phyloP scores from a whole-genome alignment of 2,113 vertebrate genomes.

The Cyanoramphus novaezelandiae region DNA sequence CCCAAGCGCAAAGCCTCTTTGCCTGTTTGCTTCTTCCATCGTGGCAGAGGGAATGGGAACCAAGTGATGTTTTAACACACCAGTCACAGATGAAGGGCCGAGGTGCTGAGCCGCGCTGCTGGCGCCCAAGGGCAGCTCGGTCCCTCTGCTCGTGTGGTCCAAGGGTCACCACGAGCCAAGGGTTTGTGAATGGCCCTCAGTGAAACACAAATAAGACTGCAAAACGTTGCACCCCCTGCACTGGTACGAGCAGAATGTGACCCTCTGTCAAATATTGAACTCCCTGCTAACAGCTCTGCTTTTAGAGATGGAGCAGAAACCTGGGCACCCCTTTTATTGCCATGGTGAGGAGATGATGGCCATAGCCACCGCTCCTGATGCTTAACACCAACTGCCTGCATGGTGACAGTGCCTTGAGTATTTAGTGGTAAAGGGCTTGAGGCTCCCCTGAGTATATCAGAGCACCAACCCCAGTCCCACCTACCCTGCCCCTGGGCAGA shows the following conservation, averaged over 20 bases:
- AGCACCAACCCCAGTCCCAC: neutral
- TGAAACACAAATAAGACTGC: neutral
- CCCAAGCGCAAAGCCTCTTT: neutral
- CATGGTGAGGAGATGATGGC: neutral
- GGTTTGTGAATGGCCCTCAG: neutral
- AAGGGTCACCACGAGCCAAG: accelerated
- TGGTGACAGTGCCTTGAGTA: too few species aligned
- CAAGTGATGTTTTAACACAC: neutral
- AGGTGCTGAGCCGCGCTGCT: neutral
- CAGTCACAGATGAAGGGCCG: accelerated
- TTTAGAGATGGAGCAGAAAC: neutral
- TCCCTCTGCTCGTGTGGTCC: accelerated
- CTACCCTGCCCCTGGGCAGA: neutral
- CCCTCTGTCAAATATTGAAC: neutral
- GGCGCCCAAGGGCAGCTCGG: neutral
- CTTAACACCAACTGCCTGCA: neutral
- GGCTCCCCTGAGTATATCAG: neutral
- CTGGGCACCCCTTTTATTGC: neutral
- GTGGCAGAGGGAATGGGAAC: neutral
- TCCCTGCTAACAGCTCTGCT: neutral
- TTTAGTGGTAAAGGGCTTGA: neutral
- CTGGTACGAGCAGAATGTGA: neutral
- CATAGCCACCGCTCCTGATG: neutral
- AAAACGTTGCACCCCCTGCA: neutral
- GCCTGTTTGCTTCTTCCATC: neutral